phyloP scores from a whole-genome alignment of 2,888 invertebrate genomes.

The Sphaerophoria taeniata region DNA sequence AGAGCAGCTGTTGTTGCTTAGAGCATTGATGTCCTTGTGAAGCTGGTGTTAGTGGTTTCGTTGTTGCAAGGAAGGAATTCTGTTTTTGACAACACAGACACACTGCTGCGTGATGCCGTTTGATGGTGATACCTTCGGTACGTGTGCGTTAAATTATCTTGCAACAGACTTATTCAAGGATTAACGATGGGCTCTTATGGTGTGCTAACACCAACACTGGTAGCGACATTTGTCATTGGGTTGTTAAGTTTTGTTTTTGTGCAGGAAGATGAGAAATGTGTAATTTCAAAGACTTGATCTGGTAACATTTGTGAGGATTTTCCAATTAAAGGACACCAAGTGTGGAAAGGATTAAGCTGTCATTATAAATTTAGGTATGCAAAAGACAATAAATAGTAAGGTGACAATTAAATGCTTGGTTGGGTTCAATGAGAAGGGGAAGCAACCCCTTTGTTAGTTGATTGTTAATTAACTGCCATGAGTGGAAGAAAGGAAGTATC shows the following conservation, averaged over 20 bases:
- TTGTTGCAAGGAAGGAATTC: constrained; percentile 25
- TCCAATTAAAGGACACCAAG: constrained; percentile 32
- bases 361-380: constrained; percentile 41
- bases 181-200: constrained; percentile 60
- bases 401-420: constrained; percentile 14
- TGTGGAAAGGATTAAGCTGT: constrained; percentile 59
- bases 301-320: constrained; percentile 52
- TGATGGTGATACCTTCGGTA: constrained; percentile 18
- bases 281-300: constrained; percentile 18
- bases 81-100: constrained; percentile 57
- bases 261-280: neutral
- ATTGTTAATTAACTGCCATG: too few relatives aligned
- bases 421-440: too few relatives aligned
- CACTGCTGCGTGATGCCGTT: constrained; percentile 32
- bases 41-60: constrained; percentile 16
- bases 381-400: constrained; percentile 12
- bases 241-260: neutral
- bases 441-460: too few relatives aligned
- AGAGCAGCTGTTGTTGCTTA: constrained; percentile 64
- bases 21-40: neutral
- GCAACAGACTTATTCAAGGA: constrained; percentile 51
- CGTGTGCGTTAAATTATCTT: constrained; percentile 25
- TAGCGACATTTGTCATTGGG: constrained; percentile 41
- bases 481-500: too few relatives aligned
- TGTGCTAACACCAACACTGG: constrained; percentile 45